phyloP scores from a whole-genome alignment of 1,140 invertebrate species.

The Caenorhabditis remanei region DNA sequence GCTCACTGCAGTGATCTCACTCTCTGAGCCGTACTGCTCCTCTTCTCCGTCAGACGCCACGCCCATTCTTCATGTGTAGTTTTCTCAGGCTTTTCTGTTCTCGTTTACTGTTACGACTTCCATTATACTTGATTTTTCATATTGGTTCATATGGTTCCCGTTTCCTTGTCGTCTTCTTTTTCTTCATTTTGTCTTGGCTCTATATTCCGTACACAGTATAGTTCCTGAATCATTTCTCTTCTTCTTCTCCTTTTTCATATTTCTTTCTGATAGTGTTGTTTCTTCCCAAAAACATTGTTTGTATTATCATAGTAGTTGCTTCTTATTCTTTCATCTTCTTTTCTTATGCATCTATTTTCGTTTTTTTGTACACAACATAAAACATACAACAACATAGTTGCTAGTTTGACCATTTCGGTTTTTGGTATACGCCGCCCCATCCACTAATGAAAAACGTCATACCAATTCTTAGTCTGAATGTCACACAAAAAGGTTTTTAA shows the following conservation, averaged over 20 bases:
- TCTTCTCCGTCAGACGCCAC: slow-evolving; percentile 18
- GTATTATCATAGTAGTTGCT: slow-evolving; percentile 8
- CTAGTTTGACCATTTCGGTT: neutral
- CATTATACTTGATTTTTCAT: neutral
- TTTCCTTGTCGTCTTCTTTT: neutral
- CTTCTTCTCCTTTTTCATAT: neutral
- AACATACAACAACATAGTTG: neutral
- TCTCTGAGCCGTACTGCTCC: slow-evolving; percentile 12
- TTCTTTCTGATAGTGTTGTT: slow-evolving; percentile 18
- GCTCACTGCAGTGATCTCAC: slow-evolving; percentile 35
- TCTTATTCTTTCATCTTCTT: slow-evolving; percentile 12
- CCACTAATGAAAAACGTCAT: neutral
- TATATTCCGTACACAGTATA: neutral
- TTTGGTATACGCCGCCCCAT: neutral
- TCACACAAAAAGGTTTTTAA: no score
- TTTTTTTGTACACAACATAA: slow-evolving; percentile 25
- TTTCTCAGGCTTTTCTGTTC: slow-evolving; percentile 19
- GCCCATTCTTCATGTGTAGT: slow-evolving; percentile 41
- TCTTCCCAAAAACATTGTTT: neutral
- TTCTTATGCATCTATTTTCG: slow-evolving; percentile 2
- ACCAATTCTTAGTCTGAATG: neutral
- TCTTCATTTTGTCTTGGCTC: no score
- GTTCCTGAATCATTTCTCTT: neutral
- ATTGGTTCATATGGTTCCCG: neutral
- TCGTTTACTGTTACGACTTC: slow-evolving; percentile 35